Percentiles rank a stretch among this genome's conserved stretches.
These are phyloP conservation scores for Hypsibius dujardini DNA, from an alignment of 1,140 invertebrate genomes.

Conservation along the genomic window DNA sequence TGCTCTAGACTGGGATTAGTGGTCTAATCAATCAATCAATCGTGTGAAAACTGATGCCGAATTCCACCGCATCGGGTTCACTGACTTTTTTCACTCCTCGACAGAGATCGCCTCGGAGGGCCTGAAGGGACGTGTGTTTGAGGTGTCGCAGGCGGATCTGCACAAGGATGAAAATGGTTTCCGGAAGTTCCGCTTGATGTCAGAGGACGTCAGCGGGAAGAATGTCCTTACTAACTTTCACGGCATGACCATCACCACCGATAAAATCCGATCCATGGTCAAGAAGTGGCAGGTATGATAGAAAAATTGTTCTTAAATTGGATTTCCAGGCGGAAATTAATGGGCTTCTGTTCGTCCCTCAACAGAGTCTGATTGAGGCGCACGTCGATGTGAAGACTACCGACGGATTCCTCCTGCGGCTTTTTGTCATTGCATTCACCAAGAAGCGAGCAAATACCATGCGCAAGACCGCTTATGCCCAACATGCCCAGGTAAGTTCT, in stretches of 20 bases:
- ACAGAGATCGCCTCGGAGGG: constrained; percentile 87
- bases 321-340: too few species aligned
- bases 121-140: constrained; percentile 87
- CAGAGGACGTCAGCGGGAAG: constrained; percentile 72
- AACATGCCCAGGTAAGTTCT: constrained; percentile 67
- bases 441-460: constrained; percentile 78
- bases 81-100: too few species aligned
- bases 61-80: too few species aligned
- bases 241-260: constrained; percentile 95
- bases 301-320: not conserved
- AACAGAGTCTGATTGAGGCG: constrained; percentile 75
- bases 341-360: too few species aligned
- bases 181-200: constrained; percentile 82
- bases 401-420: constrained; percentile 81
- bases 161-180: constrained; percentile 82
- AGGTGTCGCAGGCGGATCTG: constrained; percentile 88
- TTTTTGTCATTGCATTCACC: constrained; percentile 98
- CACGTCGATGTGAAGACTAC: constrained; percentile 94
- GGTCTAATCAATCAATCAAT: too few species aligned
- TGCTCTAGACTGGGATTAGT: too few species aligned
- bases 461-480: constrained; percentile 93
- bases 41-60: too few species aligned
- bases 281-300: constrained; percentile 73
- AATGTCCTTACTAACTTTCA: constrained; percentile 97
- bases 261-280: constrained; percentile 93